Percentiles rank a stretch among this genome's conserved stretches.
Evolutionary conservation across 2,797 vertebrate genomes (phyloP).

Genomic region (Centropyge bicolor): DNA sequence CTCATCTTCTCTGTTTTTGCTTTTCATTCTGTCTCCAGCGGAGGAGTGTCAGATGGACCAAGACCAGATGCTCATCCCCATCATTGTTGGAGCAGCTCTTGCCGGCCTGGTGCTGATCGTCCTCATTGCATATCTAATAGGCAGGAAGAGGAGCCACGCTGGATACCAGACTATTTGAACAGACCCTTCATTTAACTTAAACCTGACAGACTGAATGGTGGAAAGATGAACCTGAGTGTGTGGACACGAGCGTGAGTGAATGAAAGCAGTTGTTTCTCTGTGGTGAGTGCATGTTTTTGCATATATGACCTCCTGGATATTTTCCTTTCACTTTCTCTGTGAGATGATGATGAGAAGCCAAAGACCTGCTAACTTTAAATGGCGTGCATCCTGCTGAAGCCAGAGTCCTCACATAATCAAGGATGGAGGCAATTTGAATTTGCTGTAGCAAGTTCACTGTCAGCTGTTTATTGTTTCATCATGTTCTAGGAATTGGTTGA

Average conservation of each 20-base stretch:
- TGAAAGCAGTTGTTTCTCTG: constrained; percentile 29
- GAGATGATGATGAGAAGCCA: constrained; percentile 47
- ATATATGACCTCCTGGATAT: constrained; percentile 41
- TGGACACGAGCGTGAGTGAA: constrained; percentile 39
- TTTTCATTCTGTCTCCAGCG: constrained; percentile 49
- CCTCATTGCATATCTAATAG: constrained; percentile 96
- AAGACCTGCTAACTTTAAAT: constrained; percentile 39
- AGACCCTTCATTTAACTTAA: constrained; percentile 21
- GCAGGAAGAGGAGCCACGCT: constrained; percentile 96
- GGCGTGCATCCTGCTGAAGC: constrained; percentile 26
- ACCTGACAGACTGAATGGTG: constrained; percentile 35
- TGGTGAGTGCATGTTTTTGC: constrained; percentile 52
- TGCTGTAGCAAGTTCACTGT: not conserved
- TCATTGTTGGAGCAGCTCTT: constrained; percentile 93
- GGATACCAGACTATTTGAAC: constrained; percentile 98
- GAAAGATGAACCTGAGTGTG: constrained; percentile 21
- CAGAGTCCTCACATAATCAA: constrained; percentile 1
- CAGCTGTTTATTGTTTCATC: constrained; percentile 10
- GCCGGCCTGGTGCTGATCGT: constrained; percentile 96
- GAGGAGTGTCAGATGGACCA: constrained; percentile 91
- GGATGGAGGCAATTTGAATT: constrained; percentile 32
- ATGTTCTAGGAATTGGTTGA: constrained; percentile 31
- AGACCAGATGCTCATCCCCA: constrained; percentile 93
- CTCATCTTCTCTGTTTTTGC: not conserved
- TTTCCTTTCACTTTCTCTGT: constrained; percentile 39